Evolutionary conservation across 1,140 invertebrate species (phyloP), one percentile per base, ranked within the genome.

Genomic region (Nephotettix cincticeps): DNA sequence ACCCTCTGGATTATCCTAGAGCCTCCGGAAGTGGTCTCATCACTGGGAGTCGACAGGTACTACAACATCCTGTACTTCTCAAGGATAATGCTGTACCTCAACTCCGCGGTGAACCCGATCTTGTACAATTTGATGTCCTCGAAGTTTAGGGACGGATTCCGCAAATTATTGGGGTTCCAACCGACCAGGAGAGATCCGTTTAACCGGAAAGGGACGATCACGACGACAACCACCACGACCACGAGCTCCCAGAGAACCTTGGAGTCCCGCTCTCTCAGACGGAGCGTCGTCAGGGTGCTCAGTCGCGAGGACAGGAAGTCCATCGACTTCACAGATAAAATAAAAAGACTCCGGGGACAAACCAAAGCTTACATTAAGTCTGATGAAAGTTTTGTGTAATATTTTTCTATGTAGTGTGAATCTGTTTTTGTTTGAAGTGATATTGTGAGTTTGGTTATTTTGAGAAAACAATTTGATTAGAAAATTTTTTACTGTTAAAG

Each of bases 41-140:
- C 82, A 17, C 80, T 85, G 73, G 93, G 93, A 23, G 81, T 93
- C 75, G 91, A 93, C 72, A 85, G 85, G 9, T 96, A 93, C 82
- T 95, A 93, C 81, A 91, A 90, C 78, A 83, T 96, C 61, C 84
- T 96, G 13, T 95, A 93, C 81, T 91, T 95, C 81, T 92, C 89
- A 76, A 86, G 93, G 56, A 87, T 95, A 28, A 93, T 96, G 91
- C 81, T 94, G 19, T 95, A 96, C 81, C 85, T 95, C 21, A 95
- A 96, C 79, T 95, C 93, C 3, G 93, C 93, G 27, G 89, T 95
- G 69, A 96, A 96, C 82, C 94, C 94, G 1, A 93, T 96, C 74
- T 84, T 96, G 17, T 96, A 96, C 81, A 93, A 93, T 79, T 83
- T 94, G 14, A 94, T 94, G 90, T 95, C 93, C n/a, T 93, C 92